Conservation (phyloP, 2,888 invertebrate species). For the Biston betularia region DNA sequence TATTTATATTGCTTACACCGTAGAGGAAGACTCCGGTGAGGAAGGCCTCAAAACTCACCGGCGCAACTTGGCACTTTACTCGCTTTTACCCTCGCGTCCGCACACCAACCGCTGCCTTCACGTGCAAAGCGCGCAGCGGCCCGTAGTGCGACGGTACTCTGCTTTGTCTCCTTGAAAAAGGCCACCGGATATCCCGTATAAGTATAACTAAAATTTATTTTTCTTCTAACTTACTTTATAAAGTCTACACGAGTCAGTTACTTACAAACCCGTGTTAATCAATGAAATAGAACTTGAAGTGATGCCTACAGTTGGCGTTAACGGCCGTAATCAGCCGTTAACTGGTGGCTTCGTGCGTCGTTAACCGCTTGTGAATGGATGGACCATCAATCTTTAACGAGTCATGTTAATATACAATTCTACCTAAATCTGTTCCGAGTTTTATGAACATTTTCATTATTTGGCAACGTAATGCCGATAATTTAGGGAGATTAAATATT, state of each 20-base stretch:
- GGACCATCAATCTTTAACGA: constrained; percentile 36
- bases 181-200: too few species aligned
- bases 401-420: constrained; percentile 26
- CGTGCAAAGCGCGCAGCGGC: too few species aligned
- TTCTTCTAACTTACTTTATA: too few species aligned
- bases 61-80: too few species aligned
- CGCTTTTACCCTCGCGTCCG: too few species aligned
- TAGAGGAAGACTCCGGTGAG: too few species aligned
- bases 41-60: too few species aligned
- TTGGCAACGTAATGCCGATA: neutral
- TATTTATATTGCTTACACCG: too few species aligned
- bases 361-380: constrained; percentile 28
- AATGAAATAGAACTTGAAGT: constrained; percentile 19
- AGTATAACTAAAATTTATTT: too few species aligned
- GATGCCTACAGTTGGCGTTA: constrained; percentile 9
- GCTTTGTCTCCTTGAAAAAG: too few species aligned
- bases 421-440: constrained; percentile 7
- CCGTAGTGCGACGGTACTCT: too few species aligned
- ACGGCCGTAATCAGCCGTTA: constrained; percentile 29
- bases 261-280: constrained; percentile 5
- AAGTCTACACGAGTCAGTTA: neutral
- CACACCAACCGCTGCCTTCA: too few species aligned
- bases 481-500: neutral
- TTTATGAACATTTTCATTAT: neutral
- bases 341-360: constrained; percentile 34